Evolutionary conservation across 2,797 vertebrate species (phyloP), one percentile per base, ranked within the genome.

Genomic region (Pyrocephalus nanus): DNA sequence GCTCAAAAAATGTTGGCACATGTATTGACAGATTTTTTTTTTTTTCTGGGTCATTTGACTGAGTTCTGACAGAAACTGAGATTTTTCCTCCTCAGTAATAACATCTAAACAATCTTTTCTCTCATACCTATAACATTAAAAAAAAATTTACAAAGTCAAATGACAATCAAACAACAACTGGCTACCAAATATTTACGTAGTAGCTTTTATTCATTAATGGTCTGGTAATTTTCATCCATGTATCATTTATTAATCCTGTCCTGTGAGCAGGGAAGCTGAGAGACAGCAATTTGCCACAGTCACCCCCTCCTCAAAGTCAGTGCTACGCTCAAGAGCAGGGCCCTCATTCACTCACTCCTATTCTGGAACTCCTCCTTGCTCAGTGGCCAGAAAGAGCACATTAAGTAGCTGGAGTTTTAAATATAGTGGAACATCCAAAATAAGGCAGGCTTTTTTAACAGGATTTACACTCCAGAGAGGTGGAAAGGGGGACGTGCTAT

Each of bases 1-100:
- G 34, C 11, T 21, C 42, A 62, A 20, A 71, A 77, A 38, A 34
- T 0, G 0, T 23, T 47, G 30, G 20, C 42, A 69, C 2, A 34
- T 0, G 1, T 2, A n/a, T 45, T 1, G 0, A 71, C 11, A 50
- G 18, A 3, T 17, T 64, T 55, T 9, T 53, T 38, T 42, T 50
- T n/a, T 1, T 42, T 42, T 42, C 18, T 42, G 25, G 1, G 12
- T 5, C 9, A 53, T 43, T 60, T 36, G 32, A 10, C 15, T 58
- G 16, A 69, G 11, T 74, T 78, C 60, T 75, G 30, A 80, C 67
- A 88, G 3, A 74, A 81, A 47, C 34, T 15, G 27, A 18, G 22
- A 15, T 36, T 61, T 61, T 71, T n/a, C 5, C 4, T 20, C 12
- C 30, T 32, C 45, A 47, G 9, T 15, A 36, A 36, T 42, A 53